These are phyloP conservation scores for Folsomia candida DNA, from an alignment of 2,888 invertebrate genomes.

Conservation along the genomic window DNA sequence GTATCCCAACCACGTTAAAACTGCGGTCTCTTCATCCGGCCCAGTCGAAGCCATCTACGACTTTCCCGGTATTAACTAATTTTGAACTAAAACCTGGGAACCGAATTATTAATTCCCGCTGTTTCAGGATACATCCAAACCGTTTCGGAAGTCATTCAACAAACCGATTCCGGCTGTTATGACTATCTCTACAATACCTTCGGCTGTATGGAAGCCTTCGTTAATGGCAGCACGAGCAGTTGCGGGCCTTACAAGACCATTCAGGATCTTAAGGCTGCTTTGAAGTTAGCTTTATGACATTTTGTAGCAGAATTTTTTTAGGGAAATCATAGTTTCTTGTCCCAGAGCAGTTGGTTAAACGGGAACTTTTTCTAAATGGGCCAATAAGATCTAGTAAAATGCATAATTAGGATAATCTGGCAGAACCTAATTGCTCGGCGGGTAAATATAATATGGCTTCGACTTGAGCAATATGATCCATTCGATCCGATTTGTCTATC, in stretches of 20 bases:
- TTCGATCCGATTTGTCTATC: too few relatives aligned
- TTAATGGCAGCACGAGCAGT: not conserved
- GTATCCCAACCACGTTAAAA: slow-evolving; percentile 78
- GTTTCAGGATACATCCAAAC: not conserved
- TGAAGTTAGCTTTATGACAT: not conserved
- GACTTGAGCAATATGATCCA: too few relatives aligned
- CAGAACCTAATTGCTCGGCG: too few relatives aligned
- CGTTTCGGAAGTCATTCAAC: not conserved
- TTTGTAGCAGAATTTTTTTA: too few relatives aligned
- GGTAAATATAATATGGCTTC: too few relatives aligned
- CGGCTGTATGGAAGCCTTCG: not conserved
- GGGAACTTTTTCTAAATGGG: not conserved
- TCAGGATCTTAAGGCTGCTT: not conserved
- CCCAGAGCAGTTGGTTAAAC: too few relatives aligned
- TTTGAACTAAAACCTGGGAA: not conserved
- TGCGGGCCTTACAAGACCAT: not conserved
- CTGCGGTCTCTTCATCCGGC: not conserved
- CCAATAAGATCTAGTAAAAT: not conserved
- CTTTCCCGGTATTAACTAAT: not conserved
- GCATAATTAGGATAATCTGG: too few relatives aligned
- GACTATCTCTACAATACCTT: not conserved
- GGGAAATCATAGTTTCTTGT: too few relatives aligned
- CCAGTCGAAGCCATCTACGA: not conserved
- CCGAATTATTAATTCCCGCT: not conserved
- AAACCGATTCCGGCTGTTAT: not conserved